Conservation (phyloP, 2,113 vertebrate species). For the Sinocyclocheilus anophthalmus region DNA sequence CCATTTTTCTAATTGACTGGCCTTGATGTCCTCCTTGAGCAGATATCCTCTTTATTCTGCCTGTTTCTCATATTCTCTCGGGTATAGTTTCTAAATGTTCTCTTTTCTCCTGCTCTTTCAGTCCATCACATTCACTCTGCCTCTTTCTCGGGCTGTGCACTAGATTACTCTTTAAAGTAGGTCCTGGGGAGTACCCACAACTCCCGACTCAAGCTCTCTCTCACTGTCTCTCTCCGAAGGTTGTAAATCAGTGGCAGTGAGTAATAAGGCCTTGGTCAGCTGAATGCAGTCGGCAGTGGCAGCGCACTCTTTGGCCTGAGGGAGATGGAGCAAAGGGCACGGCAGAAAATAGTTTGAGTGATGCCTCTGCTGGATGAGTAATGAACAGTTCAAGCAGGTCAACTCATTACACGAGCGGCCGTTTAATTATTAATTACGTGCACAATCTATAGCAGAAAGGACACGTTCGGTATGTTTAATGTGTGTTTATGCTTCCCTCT, state of each 20-base stretch:
- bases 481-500: slow-evolving; percentile 77
- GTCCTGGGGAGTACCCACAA: slow-evolving; percentile 53
- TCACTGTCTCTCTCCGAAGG: slow-evolving; percentile 53
- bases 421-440: no score
- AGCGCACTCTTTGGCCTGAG: no score
- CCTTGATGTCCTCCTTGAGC: neutral
- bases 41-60: slow-evolving; percentile 16
- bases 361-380: no score
- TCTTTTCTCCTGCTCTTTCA: slow-evolving; percentile 28
- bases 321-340: no score
- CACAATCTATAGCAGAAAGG: no score
- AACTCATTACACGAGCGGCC: no score
- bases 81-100: slow-evolving; percentile 10
- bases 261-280: slow-evolving; percentile 68
- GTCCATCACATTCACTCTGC: slow-evolving; percentile 7
- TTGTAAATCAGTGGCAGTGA: slow-evolving; percentile 66
- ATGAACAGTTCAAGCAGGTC: no score
- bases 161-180: slow-evolving; percentile 65
- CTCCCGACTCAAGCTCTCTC: slow-evolving; percentile 34
- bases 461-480: slow-evolving; percentile 94
- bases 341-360: no score
- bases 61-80: neutral
- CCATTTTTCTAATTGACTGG: neutral
- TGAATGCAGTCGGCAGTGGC: no score
- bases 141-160: slow-evolving; percentile 46